These are phyloP conservation scores for Ethmia dodecea DNA, from an alignment of 2,888 invertebrate species.

Conservation along the genomic window DNA sequence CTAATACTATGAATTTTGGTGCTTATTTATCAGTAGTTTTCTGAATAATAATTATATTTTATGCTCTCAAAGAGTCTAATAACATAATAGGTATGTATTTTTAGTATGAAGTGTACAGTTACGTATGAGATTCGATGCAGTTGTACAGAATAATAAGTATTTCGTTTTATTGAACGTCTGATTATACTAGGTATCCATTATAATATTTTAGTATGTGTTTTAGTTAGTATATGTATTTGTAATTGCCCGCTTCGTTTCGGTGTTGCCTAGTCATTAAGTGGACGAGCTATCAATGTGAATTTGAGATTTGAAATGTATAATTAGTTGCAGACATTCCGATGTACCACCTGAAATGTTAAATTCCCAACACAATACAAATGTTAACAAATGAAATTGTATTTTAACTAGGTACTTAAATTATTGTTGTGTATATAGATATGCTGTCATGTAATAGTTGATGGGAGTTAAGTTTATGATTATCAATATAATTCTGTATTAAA, in stretches of 20 bases:
- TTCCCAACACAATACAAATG: conserved; percentile 11
- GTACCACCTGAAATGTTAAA: conserved; percentile 21
- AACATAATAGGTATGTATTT: conserved; percentile 10
- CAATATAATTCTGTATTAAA: conserved; percentile 29
- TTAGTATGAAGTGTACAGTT: conserved; percentile 65
- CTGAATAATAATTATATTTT: conserved; percentile 5
- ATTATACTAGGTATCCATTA: conserved; percentile 14
- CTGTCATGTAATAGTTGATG: conserved; percentile 22
- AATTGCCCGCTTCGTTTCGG: conserved; percentile 48
- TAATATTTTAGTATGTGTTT: conserved; percentile 11
- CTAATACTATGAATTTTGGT: conserved; percentile 12
- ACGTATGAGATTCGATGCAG: conserved; percentile 69
- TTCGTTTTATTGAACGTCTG: conserved; percentile 19
- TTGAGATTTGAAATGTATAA: conserved; percentile 9
- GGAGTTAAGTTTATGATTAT: conserved; percentile 31
- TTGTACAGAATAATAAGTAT: conserved; percentile 52
- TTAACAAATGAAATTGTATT: conserved; percentile 22
- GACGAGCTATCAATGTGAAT: conserved; percentile 26
- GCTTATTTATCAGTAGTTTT: conserved; percentile 14
- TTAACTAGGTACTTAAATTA: conserved; percentile 57
- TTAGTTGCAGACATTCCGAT: conserved; percentile 18
- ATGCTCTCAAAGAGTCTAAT: conserved; percentile 17
- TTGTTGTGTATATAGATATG: conserved; percentile 34
- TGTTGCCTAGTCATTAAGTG: conserved; percentile 68
- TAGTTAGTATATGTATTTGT: conserved; percentile 17